Evolutionary conservation across 2,113 vertebrate genomes (phyloP).

Genomic region (Emydura subglobosa): DNA sequence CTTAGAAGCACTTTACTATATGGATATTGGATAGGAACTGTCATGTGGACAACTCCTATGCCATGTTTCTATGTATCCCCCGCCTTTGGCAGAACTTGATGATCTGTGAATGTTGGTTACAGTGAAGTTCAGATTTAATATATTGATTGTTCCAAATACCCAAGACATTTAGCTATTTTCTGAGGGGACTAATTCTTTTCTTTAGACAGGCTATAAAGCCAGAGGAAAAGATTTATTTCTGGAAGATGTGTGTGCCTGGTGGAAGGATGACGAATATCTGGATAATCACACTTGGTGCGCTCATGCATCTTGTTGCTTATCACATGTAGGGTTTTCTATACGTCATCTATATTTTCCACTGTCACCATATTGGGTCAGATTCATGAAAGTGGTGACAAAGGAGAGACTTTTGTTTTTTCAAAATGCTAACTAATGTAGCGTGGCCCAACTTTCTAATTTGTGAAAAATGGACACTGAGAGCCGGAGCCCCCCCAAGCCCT

Average conservation of each 20-base stretch:
- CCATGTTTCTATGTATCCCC: background rate
- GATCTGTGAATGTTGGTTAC: background rate
- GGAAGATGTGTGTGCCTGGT: background rate
- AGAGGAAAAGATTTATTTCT: background rate
- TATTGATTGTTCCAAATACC: background rate
- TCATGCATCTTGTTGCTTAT: background rate
- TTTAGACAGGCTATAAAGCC: background rate
- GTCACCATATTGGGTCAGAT: background rate
- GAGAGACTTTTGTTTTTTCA: background rate
- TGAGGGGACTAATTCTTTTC: background rate
- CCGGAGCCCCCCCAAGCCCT: too few species aligned
- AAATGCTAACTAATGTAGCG: background rate
- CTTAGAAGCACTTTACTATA: rapidly evolving
- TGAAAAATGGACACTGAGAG: too few species aligned
- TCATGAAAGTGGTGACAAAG: background rate
- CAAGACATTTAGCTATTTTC: background rate
- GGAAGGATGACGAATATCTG: background rate
- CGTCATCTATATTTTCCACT: background rate
- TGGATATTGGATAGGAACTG: background rate
- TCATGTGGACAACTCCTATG: background rate
- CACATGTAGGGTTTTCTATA: background rate
- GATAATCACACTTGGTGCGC: background rate
- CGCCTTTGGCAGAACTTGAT: background rate
- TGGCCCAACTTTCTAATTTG: too few species aligned
- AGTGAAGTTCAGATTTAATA: background rate